phyloP scores from a whole-genome alignment of 2,113 vertebrate species.

The Genyomyrus donnyi region DNA sequence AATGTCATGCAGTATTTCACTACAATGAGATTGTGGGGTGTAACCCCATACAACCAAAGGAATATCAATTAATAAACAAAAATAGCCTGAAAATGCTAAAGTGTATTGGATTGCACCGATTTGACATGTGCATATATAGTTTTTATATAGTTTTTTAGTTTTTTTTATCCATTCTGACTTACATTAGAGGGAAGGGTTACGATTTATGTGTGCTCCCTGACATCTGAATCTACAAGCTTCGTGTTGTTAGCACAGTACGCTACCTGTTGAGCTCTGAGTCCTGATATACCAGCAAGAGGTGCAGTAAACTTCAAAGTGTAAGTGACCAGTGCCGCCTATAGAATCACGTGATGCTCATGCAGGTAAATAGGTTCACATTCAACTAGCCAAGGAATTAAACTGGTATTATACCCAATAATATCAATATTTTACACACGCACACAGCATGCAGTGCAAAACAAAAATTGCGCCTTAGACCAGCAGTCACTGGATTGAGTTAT shows the following conservation, averaged over 20 bases:
- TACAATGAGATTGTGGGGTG: neutral
- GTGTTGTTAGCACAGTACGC: neutral
- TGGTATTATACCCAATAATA: slow-evolving; percentile 18
- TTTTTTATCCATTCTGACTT: neutral
- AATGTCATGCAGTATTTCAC: neutral
- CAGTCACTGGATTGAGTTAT: neutral
- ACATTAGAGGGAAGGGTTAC: neutral
- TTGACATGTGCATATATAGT: neutral
- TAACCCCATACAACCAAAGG: neutral
- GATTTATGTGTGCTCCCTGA: neutral
- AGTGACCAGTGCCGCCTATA: slow-evolving; percentile 6
- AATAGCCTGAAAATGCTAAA: neutral
- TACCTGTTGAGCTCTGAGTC: neutral
- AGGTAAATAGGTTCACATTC: slow-evolving; percentile 27
- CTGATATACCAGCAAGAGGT: neutral
- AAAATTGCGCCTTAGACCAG: neutral
- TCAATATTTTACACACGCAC: neutral
- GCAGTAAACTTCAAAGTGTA: neutral
- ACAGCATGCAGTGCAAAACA: neutral
- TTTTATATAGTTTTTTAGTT: too few species aligned
- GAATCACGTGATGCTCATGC: slow-evolving; percentile 11
- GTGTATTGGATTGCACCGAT: neutral
- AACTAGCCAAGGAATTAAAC: slow-evolving; percentile 27
- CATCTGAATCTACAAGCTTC: neutral
- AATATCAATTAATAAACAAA: neutral